Conservation (phyloP, 2,113 vertebrate species). For the Panthera uncia region DNA sequence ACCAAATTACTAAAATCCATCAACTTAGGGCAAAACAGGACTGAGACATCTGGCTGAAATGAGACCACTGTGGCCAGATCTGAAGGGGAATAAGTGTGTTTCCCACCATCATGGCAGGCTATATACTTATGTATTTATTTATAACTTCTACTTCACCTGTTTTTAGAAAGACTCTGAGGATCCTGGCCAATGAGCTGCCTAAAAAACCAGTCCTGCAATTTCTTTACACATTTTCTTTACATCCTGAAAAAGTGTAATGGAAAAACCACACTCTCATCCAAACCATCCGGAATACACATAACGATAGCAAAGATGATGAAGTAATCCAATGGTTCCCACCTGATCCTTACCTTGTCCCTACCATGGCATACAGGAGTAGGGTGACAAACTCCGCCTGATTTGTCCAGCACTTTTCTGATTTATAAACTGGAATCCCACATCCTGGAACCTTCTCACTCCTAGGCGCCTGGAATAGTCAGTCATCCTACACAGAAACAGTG, state of each 20-base stretch:
- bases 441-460: not conserved
- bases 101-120: not conserved
- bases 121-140: not conserved
- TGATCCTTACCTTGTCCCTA: not conserved
- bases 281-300: not conserved
- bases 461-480: not conserved
- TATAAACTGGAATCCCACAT: not conserved
- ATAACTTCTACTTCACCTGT: not conserved
- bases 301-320: not conserved
- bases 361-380: not conserved
- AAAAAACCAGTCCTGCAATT: not conserved
- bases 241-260: not conserved
- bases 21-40: not conserved
- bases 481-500: not conserved
- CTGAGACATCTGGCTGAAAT: not conserved
- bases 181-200: not conserved
- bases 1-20: slow-evolving; percentile 28
- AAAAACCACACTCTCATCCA: not conserved
- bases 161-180: not conserved
- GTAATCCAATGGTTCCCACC: not conserved
- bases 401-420: not conserved
- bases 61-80: not conserved
- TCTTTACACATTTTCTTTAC: not conserved
- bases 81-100: not conserved
- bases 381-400: not conserved